Evolutionary conservation across 2,113 vertebrate genomes (phyloP).

Genomic region (Hiodon tergisus): DNA sequence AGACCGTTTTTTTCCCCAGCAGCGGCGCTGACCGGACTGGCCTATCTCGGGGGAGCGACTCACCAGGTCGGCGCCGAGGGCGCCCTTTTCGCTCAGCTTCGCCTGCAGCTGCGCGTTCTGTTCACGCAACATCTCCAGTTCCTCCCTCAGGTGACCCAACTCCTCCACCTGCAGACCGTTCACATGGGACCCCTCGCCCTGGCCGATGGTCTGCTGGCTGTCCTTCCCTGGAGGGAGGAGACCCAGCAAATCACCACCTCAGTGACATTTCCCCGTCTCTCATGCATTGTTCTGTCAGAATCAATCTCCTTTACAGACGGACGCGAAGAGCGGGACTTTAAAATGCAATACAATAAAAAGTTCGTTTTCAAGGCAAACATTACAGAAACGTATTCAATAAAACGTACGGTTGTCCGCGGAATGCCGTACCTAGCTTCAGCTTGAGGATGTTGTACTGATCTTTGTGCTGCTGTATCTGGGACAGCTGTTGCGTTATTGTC

Average conservation of each 20-base stretch:
- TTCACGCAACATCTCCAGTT: constrained; percentile 76
- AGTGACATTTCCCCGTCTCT: too few species aligned
- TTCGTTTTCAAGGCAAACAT: too few species aligned
- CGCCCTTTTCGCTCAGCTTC: constrained; percentile 76
- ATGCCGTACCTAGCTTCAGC: constrained; percentile 77
- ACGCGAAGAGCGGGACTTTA: too few species aligned
- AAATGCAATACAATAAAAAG: too few species aligned
- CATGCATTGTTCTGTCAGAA: too few species aligned
- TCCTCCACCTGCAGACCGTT: constrained; percentile 88
- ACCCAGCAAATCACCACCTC: too few species aligned
- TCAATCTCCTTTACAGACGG: too few species aligned
- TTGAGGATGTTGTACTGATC: constrained; percentile 97
- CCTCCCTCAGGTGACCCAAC: constrained; percentile 68
- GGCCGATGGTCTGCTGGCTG: constrained; percentile 58
- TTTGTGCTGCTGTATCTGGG: constrained; percentile 95
- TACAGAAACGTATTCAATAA: too few species aligned
- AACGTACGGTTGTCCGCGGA: neutral
- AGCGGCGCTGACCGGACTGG: too few species aligned
- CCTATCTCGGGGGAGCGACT: constrained; percentile 25
- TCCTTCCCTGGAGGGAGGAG: constrained; percentile 63
- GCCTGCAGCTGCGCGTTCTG: constrained; percentile 71
- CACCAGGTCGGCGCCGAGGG: constrained; percentile 75
- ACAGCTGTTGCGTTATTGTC: constrained; percentile 76
- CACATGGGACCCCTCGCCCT: constrained; percentile 62
- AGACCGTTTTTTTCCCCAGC: too few species aligned